Evolutionary conservation across 2,113 vertebrate genomes (phyloP), one percentile per base, ranked within the genome.

Genomic region (Bos indicus): DNA sequence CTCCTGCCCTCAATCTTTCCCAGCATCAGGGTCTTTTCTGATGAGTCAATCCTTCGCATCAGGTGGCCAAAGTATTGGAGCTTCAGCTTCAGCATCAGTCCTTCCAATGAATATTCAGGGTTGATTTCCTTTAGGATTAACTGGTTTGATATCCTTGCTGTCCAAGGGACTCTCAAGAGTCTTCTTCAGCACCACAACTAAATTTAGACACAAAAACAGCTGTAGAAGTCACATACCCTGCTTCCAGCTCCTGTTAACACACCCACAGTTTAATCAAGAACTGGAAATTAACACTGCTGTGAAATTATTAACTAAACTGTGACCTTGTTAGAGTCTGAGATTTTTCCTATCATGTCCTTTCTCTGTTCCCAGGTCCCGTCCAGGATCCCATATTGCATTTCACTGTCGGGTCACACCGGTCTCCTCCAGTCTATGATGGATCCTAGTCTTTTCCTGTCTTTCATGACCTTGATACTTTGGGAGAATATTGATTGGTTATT

Each of bases 41-140:
- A 77, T 43, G 23, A 77, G 36, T 43, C 1, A 0, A 12, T 13
- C 26, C 23, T 77, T 77, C 6, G 0, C 1, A 14, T 43, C 36
- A 43, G 36, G 36, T 43, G 12, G 23, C 71, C 36, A 14, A 25
- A 77, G 71, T 43, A 43, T 14, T 43, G n/a, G 71, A 43, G 71
- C 12, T 43, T 77, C 71, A 77, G 71, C 11, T 43, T 77, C 36
- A 43, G 71, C 71, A 43, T 77, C 71, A 40, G 71, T 43, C 2
- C 36, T 77, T 43, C 36, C 36, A 40, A 12, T 74, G 10, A 74
- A 23, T 74, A 74, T 74, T 74, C n/a, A 74, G 71, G 71, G 36
- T 14, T 25, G 19, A 74, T 23, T 43, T 74, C 71, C 71, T 43
- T 74, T 74, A 43, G 21, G 36, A 25, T 25, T 2, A 36, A 74